These are phyloP conservation scores for Psilopsiagon aymara DNA, from an alignment of 2,113 vertebrate species.

Conservation along the genomic window DNA sequence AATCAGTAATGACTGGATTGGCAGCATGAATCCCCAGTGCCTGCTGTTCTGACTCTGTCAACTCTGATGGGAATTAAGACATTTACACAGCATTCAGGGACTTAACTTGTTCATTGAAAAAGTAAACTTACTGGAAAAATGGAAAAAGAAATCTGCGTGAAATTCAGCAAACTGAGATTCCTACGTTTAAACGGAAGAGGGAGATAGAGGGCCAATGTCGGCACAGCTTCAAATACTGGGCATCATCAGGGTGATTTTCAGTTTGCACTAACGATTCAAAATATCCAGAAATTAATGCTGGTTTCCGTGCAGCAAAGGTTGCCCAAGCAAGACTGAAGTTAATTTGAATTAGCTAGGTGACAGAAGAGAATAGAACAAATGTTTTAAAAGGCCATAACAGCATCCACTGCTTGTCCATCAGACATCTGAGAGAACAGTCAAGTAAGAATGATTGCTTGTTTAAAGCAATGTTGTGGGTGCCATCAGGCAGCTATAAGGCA, in stretches of 20 bases:
- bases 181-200: neutral
- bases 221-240: neutral
- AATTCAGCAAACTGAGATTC: neutral
- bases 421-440: neutral
- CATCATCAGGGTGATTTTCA: neutral
- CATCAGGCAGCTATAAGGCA: neutral
- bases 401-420: neutral
- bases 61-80: neutral
- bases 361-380: neutral
- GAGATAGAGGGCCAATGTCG: neutral
- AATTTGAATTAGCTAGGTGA: neutral
- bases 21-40: neutral
- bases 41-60: neutral
- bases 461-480: neutral
- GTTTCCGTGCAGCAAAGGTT: neutral
- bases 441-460: neutral
- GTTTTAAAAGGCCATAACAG: rapidly evolving
- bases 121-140: neutral
- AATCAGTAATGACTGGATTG: neutral
- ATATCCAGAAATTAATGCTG: neutral
- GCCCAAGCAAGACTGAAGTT: neutral
- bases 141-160: neutral
- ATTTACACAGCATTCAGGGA: neutral
- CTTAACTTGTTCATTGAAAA: rapidly evolving
- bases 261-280: neutral